These are phyloP conservation scores for Neelides folsomi DNA, from an alignment of 2,888 invertebrate genomes.

Conservation along the genomic window DNA sequence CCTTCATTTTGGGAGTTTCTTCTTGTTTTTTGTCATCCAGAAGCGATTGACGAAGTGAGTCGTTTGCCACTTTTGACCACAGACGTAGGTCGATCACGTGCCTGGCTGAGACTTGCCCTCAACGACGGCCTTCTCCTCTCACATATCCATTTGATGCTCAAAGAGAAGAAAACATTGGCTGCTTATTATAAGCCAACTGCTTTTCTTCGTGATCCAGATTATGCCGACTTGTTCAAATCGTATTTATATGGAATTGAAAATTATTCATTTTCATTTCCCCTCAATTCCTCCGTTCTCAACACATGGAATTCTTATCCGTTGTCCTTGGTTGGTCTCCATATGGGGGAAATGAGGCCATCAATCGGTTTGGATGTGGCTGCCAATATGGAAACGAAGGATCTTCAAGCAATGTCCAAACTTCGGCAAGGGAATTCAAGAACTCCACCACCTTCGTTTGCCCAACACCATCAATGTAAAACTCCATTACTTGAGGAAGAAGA, in stretches of 20 bases:
- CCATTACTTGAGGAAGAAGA: constrained; percentile 52
- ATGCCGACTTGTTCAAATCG: constrained; percentile 61
- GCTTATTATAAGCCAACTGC: constrained; percentile 72
- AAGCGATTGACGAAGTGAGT: constrained; percentile 69
- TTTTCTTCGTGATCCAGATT: constrained; percentile 67
- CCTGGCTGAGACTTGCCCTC: constrained; percentile 77
- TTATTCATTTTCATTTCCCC: constrained; percentile 55
- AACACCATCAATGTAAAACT: background rate
- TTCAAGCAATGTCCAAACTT: constrained; percentile 26
- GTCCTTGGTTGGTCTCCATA: constrained; percentile 71
- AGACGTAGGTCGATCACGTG: constrained; percentile 80
- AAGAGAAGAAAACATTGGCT: constrained; percentile 60
- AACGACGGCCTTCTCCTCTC: constrained; percentile 79
- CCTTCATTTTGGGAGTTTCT: constrained; percentile 83
- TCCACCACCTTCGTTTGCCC: constrained; percentile 5
- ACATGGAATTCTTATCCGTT: constrained; percentile 75
- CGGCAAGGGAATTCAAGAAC: constrained; percentile 5
- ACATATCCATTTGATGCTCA: constrained; percentile 66
- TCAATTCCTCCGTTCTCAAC: constrained; percentile 74
- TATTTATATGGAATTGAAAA: constrained; percentile 60
- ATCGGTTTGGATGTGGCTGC: constrained; percentile 58
- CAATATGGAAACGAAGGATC: constrained; percentile 42
- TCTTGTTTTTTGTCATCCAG: constrained; percentile 71
- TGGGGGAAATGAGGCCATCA: constrained; percentile 56
- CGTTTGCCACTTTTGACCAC: constrained; percentile 65